Percentiles rank a stretch among this genome's conserved stretches.
phyloP scores from a whole-genome alignment of 64 coral and sea anemone species.

The Cladopsammia gracilis region DNA sequence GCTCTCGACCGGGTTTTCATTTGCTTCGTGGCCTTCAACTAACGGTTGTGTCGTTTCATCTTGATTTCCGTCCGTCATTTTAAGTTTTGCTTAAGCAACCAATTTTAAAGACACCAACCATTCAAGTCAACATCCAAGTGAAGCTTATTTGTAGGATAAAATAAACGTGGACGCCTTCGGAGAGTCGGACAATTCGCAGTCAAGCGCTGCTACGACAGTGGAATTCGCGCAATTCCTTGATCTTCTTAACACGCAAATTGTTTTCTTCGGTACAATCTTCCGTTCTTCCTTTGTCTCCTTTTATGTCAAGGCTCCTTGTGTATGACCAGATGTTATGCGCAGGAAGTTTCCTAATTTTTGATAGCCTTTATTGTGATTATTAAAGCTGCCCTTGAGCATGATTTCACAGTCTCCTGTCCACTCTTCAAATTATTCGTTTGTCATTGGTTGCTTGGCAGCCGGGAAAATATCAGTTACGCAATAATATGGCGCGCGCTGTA shows the following conservation, averaged over 20 bases:
- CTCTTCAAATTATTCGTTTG: neutral
- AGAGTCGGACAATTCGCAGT: neutral
- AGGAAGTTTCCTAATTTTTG: neutral
- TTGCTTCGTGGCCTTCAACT: neutral
- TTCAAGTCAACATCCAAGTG: neutral
- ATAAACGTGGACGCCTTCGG: too few species aligned
- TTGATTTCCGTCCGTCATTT: slow-evolving; percentile 27
- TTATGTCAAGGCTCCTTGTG: too few species aligned
- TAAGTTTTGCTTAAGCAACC: neutral
- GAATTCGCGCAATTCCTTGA: slow-evolving; percentile 30
- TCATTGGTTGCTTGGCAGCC: slow-evolving; percentile 15
- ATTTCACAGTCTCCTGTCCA: neutral
- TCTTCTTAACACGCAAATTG: neutral
- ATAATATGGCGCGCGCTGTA: neutral
- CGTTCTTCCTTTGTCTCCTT: neutral
- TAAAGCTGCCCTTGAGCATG: neutral
- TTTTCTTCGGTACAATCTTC: neutral
- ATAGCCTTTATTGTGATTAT: too few species aligned
- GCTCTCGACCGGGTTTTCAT: neutral
- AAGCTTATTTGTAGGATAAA: neutral
- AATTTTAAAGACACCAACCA: neutral
- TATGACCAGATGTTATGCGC: neutral
- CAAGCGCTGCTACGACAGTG: neutral
- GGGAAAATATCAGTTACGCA: neutral
- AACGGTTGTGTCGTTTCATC: neutral